Evolutionary conservation across 2,113 vertebrate species (phyloP), one percentile per base, ranked within the genome.

Genomic region (Butastur rufipennis): DNA sequence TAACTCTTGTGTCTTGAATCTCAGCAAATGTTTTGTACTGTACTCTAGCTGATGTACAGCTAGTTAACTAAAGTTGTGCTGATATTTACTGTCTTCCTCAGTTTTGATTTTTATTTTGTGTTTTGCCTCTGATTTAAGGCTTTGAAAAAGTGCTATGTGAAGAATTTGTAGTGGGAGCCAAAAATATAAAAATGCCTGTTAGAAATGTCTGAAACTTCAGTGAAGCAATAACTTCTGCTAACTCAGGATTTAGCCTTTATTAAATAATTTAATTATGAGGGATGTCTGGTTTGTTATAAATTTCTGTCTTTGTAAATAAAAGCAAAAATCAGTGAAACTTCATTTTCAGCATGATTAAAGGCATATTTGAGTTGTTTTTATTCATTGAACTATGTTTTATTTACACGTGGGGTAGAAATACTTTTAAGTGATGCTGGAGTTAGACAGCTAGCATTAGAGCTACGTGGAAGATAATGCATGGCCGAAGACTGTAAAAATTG

Each of bases 241-340:
- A 96, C 93, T 97, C 95, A 96, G 95, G 96, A 95, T 96, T 82
- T 82, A 59, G 73, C 42, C 25, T 88, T 78, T 93, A 55, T 81
- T 87, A 83, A 95, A 43, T 81, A 63, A 74, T 83, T 84, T 50
- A 81, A 94, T 82, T 88, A 75, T 62, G 22, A 77, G 38, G 52
- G 92, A 70, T 94, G 26, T 73, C 42, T 94, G 40, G 29, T 68
- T 85, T 96, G 56, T 78, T 97, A 58, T 95, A 90, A 89, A 91
- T 26, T 95, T 85, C 89, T 97, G 81, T 96, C 95, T 97, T 96
- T 90, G 9, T 91, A 85, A 95, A 95, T 94, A 74, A 97, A 97
- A 96, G 47, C 31, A 38, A 97, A 95, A 91, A 38, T 71, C 12
- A 58, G 38, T 86, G 45, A 74, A 59, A 59, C 7, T 92, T 90